Evolutionary conservation across 2,113 vertebrate species (phyloP).

Genomic region (Willisornis vidua): DNA sequence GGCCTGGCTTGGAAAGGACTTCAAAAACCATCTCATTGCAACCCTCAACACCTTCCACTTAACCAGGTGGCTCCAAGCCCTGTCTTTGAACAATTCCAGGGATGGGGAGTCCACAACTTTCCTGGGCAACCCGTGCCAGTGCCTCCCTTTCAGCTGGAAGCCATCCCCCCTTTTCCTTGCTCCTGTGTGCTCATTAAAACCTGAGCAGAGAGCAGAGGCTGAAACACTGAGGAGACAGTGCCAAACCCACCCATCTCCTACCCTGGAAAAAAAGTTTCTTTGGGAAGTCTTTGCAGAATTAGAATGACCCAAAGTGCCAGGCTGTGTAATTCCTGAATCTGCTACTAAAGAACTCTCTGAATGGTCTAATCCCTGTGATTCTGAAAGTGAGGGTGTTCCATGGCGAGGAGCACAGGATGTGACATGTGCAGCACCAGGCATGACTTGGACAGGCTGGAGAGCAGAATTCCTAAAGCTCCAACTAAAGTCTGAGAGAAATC

Average conservation of each 20-base stretch:
- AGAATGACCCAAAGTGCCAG: not conserved
- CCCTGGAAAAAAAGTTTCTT: not conserved
- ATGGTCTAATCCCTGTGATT: not conserved
- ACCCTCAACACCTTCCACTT: fast-evolving
- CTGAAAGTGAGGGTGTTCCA: not conserved
- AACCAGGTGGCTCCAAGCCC: not conserved
- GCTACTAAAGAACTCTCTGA: not conserved
- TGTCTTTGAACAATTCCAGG: not conserved
- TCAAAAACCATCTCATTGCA: not conserved
- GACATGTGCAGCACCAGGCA: not conserved
- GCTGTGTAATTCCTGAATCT: conserved; percentile 11
- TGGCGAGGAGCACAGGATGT: not conserved
- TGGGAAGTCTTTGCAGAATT: not conserved
- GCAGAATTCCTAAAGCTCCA: not conserved
- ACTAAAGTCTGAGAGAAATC: not conserved
- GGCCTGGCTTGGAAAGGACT: not conserved
- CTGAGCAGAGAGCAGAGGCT: not conserved
- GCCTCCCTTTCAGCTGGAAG: not conserved
- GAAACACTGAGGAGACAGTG: not conserved
- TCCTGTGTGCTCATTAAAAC: not conserved
- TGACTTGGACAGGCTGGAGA: not conserved
- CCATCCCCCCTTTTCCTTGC: not conserved
- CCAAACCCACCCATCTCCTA: not conserved
- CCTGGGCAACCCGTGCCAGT: not conserved
- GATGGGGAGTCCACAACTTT: fast-evolving